phyloP scores from a whole-genome alignment of 2,113 vertebrate species.

The Trichechus manatus region DNA sequence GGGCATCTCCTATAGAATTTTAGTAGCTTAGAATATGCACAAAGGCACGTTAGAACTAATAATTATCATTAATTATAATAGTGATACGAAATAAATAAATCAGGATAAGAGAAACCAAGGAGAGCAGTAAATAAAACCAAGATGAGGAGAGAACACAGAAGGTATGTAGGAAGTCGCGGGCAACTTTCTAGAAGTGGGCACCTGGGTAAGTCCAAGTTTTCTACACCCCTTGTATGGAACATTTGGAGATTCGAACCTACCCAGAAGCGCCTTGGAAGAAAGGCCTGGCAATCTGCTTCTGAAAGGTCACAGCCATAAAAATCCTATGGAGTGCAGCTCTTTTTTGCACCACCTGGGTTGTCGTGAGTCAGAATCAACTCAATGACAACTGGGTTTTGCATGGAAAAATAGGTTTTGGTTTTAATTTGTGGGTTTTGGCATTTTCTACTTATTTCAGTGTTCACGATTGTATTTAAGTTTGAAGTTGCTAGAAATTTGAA shows the following conservation, averaged over 20 bases:
- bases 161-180: not conserved
- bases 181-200: not conserved
- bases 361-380: not conserved
- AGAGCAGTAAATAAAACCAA: not conserved
- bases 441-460: not conserved
- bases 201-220: not conserved
- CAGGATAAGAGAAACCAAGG: not conserved
- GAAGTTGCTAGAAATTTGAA: constrained; percentile 43
- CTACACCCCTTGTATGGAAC: not conserved
- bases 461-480: not conserved
- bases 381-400: not conserved
- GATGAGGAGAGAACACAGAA: not conserved
- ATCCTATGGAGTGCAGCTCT: not conserved
- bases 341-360: not conserved
- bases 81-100: not conserved
- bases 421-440: not conserved
- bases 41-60: constrained; percentile 26
- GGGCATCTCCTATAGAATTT: not conserved
- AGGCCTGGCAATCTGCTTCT: not conserved
- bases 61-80: not conserved
- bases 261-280: not conserved
- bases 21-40: not conserved
- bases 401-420: not conserved
- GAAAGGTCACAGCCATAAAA: not conserved
- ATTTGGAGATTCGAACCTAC: not conserved